These are phyloP conservation scores for Mystacides longicornis DNA, from an alignment of 2,888 invertebrate species.

Conservation along the genomic window DNA sequence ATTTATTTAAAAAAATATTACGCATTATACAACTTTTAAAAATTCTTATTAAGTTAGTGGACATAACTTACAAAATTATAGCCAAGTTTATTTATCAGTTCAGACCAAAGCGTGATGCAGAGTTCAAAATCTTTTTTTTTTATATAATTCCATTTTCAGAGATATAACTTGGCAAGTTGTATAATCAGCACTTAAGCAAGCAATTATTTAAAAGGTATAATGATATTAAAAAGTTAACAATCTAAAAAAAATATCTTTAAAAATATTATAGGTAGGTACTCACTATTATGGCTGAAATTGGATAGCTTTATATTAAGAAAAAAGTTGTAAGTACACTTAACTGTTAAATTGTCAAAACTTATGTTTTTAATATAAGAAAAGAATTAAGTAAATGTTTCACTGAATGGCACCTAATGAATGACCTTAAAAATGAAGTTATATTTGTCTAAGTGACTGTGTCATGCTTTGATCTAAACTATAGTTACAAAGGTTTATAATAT, in stretches of 20 bases:
- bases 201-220: too few species aligned
- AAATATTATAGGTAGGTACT: too few species aligned
- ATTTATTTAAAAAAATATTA: slow-evolving; percentile 7
- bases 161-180: neutral
- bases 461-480: slow-evolving; percentile 21
- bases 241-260: too few species aligned
- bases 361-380: too few species aligned
- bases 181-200: slow-evolving; percentile 4
- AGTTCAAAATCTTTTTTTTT: neutral
- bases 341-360: too few species aligned
- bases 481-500: slow-evolving; percentile 5
- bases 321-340: too few species aligned
- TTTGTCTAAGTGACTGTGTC: slow-evolving; percentile 13
- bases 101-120: slow-evolving; percentile 19
- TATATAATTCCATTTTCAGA: neutral
- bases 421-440: too few species aligned
- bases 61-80: slow-evolving; percentile 6
- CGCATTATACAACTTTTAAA: slow-evolving; percentile 6
- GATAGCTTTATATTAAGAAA: too few species aligned
- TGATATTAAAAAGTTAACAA: too few species aligned
- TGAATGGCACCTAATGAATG: too few species aligned
- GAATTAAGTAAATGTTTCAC: too few species aligned
- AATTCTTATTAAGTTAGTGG: slow-evolving; percentile 1
- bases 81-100: slow-evolving; percentile 4
- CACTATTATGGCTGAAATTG: too few species aligned